These are phyloP conservation scores for Ariolimax columbianus DNA, from an alignment of 2,888 invertebrate species.

Conservation along the genomic window DNA sequence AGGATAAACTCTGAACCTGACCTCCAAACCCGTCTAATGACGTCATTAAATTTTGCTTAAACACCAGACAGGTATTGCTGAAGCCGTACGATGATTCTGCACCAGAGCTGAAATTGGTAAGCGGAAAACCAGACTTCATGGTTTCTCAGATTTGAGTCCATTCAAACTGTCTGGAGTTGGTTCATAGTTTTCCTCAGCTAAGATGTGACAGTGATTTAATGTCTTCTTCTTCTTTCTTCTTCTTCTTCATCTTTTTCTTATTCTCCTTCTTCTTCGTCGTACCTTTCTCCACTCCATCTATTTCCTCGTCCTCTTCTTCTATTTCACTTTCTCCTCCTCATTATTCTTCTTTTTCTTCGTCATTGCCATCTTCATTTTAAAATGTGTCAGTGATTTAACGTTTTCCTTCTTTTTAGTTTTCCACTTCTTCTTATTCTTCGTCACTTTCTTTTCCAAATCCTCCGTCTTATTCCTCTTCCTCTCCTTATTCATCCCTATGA, in stretches of 20 bases:
- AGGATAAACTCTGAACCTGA: slow-evolving; percentile 14
- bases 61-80: background rate
- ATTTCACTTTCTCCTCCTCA: too few relatives aligned
- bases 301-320: too few relatives aligned
- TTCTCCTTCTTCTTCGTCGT: too few relatives aligned
- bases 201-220: too few relatives aligned
- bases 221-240: too few relatives aligned
- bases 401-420: background rate
- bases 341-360: too few relatives aligned
- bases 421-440: background rate
- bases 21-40: slow-evolving; percentile 18
- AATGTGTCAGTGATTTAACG: too few relatives aligned
- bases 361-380: too few relatives aligned
- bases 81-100: background rate
- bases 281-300: too few relatives aligned
- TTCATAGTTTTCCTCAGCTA: too few relatives aligned
- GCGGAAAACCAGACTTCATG: slow-evolving; percentile 13
- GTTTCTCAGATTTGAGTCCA: background rate
- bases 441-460: background rate
- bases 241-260: too few relatives aligned
- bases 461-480: background rate
- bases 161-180: background rate
- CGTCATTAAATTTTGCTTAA: slow-evolving; percentile 34
- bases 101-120: background rate
- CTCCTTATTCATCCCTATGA: background rate